phyloP scores from a whole-genome alignment of 2,888 invertebrate genomes.

The Eumacrocentrus americanus region DNA sequence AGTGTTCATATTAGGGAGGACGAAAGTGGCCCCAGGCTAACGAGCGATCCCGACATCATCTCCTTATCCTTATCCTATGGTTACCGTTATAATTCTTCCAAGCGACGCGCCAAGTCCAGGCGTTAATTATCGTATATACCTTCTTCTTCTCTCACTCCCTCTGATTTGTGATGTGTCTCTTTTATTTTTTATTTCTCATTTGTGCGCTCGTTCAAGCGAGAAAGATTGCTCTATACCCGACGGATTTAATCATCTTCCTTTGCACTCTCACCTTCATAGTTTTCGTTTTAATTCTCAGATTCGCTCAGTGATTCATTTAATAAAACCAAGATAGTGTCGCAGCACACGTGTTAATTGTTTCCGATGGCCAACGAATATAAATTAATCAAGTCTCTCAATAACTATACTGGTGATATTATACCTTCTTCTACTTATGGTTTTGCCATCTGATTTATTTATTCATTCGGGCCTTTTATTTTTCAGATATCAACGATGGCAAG shows the following conservation, averaged over 20 bases:
- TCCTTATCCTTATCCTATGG: constrained; percentile 39
- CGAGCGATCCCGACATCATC: constrained; percentile 36
- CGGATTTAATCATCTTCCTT: constrained; percentile 18
- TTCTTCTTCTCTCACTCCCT: constrained; percentile 16
- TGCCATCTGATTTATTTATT: too few species aligned
- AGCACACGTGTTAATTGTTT: constrained; percentile 38
- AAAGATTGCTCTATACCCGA: constrained; percentile 21
- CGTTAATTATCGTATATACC: constrained; percentile 45
- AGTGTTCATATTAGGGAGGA: constrained; percentile 15
- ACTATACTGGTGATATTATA: neutral
- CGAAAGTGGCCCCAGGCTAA: constrained; percentile 37
- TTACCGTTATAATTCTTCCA: constrained; percentile 54
- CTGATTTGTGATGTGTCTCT: constrained; percentile 31
- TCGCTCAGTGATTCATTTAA: neutral
- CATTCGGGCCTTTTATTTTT: too few species aligned
- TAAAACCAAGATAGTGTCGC: constrained; percentile 26
- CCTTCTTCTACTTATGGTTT: neutral
- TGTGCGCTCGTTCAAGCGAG: constrained; percentile 22
- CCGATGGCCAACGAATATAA: constrained; percentile 27
- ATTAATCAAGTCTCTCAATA: neutral
- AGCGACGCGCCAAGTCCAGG: constrained; percentile 41
- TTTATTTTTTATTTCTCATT: constrained; percentile 16
- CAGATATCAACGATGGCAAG: neutral
- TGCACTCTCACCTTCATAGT: neutral
- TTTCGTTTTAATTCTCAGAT: neutral